Evolutionary conservation across 2,797 vertebrate genomes (phyloP).

Genomic region (Lepidocolaptes lacrymiger): DNA sequence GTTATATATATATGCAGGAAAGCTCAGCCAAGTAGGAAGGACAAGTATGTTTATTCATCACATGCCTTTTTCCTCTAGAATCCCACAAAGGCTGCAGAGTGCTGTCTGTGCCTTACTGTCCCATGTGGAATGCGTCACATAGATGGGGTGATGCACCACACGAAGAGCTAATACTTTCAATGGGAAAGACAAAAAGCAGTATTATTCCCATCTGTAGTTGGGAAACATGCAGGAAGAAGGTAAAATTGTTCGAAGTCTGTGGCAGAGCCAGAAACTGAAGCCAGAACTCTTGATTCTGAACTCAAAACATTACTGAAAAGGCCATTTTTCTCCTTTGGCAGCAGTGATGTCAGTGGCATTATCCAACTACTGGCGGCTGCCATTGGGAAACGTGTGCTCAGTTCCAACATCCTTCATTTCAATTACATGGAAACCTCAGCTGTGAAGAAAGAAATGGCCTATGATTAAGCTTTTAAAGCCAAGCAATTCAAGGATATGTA

Average conservation of each 20-base stretch:
- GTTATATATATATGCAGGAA: neutral
- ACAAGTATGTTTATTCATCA: neutral
- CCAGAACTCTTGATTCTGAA: neutral
- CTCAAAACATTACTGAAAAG: conserved; percentile 1
- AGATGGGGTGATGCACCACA: neutral
- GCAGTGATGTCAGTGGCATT: neutral
- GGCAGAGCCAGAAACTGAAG: conserved; percentile 16
- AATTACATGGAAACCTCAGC: conserved; percentile 24
- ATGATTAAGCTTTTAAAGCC: conserved; percentile 60
- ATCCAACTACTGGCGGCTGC: neutral
- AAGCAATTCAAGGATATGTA: conserved; percentile 61
- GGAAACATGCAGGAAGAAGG: neutral
- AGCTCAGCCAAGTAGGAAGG: neutral
- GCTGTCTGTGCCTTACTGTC: neutral
- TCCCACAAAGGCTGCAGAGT: neutral
- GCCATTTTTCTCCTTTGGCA: neutral
- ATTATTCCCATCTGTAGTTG: neutral
- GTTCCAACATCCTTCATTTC: neutral
- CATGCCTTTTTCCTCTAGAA: neutral
- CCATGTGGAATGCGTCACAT: neutral
- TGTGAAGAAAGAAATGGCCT: conserved; percentile 9
- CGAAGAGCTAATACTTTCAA: neutral
- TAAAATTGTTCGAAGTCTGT: conserved; percentile 14
- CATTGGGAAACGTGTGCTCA: neutral
- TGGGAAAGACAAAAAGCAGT: neutral